Evolutionary conservation across 2,888 invertebrate species (phyloP).

Genomic region (Drosophila demipolita): DNA sequence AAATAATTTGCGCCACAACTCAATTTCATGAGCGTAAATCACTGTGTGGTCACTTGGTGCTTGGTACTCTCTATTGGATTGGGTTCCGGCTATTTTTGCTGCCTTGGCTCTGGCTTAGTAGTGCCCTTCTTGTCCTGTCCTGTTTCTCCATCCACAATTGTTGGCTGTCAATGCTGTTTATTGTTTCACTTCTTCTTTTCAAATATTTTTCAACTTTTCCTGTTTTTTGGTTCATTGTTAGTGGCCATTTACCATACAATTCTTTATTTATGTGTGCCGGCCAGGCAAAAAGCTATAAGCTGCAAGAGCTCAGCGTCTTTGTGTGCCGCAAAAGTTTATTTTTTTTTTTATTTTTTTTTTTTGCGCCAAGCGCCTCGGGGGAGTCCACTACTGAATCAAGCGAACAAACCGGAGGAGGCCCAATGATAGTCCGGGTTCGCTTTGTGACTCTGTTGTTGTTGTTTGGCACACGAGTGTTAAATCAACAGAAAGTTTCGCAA

Average conservation of each 20-base stretch:
- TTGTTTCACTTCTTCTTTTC: constrained; percentile 70
- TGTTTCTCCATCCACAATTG: neutral
- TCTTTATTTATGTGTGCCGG: constrained; percentile 62
- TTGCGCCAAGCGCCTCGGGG: constrained; percentile 33
- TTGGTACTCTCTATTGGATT: constrained; percentile 50
- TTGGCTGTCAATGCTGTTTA: constrained; percentile 59
- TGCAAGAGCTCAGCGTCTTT: constrained; percentile 24
- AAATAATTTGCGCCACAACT: constrained; percentile 77
- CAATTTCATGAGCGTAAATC: constrained; percentile 79
- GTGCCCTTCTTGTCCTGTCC: neutral
- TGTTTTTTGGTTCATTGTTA: constrained; percentile 45
- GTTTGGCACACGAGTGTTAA: constrained; percentile 59
- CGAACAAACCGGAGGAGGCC: constrained; percentile 24
- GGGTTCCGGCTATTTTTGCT: constrained; percentile 15
- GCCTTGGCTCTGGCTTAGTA: neutral
- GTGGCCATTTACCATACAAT: constrained; percentile 70
- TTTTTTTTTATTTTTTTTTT: constrained; percentile 48
- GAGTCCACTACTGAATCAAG: constrained; percentile 39
- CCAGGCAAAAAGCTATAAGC: constrained; percentile 21
- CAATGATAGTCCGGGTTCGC: constrained; percentile 44
- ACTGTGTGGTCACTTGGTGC: constrained; percentile 72
- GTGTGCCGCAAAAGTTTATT: constrained; percentile 47
- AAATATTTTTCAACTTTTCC: constrained; percentile 66
- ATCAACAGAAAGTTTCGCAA: constrained; percentile 69
- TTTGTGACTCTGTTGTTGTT: constrained; percentile 36